Conservation (phyloP, 1,140 invertebrate species). For the Vollenhovia emeryi region DNA sequence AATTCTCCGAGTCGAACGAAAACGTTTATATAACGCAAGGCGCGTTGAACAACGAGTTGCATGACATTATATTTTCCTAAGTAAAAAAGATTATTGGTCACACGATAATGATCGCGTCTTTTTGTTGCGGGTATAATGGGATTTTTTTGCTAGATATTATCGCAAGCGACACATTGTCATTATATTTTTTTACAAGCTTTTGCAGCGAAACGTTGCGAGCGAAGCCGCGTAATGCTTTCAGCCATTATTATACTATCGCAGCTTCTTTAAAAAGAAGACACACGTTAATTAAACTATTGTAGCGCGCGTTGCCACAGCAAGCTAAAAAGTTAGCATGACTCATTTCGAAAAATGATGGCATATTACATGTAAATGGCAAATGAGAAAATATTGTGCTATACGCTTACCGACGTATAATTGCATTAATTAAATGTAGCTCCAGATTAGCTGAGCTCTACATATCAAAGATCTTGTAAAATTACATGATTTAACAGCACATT, state of each 20-base stretch:
- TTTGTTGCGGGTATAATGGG: conserved; percentile 25
- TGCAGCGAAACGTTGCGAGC: not conserved
- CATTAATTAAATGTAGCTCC: not conserved
- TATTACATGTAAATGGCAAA: not conserved
- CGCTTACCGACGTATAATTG: not conserved
- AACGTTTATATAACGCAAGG: not conserved
- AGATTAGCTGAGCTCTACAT: not conserved
- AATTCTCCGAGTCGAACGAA: not conserved
- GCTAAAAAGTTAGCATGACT: conserved; percentile 32
- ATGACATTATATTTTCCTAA: not conserved
- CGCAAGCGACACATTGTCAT: conserved; percentile 29
- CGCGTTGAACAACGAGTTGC: not conserved
- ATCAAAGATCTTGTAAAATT: not conserved
- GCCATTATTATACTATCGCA: conserved; percentile 26
- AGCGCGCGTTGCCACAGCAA: not conserved
- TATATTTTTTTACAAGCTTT: conserved; percentile 39
- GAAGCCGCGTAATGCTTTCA: conserved; percentile 18
- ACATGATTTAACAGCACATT: not conserved
- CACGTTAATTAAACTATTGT: conserved; percentile 42
- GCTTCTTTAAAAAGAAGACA: conserved; percentile 7
- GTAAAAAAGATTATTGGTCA: conserved; percentile 16
- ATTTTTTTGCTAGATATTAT: conserved; percentile 32
- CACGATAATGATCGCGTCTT: conserved; percentile 10
- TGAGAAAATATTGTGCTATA: not conserved
- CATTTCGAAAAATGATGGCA: not conserved